Percentiles rank a stretch among this genome's conserved stretches.
These are phyloP conservation scores for Palythoa caribaeorum DNA, from an alignment of 92 coral and sea anemone genomes.

Conservation along the genomic window DNA sequence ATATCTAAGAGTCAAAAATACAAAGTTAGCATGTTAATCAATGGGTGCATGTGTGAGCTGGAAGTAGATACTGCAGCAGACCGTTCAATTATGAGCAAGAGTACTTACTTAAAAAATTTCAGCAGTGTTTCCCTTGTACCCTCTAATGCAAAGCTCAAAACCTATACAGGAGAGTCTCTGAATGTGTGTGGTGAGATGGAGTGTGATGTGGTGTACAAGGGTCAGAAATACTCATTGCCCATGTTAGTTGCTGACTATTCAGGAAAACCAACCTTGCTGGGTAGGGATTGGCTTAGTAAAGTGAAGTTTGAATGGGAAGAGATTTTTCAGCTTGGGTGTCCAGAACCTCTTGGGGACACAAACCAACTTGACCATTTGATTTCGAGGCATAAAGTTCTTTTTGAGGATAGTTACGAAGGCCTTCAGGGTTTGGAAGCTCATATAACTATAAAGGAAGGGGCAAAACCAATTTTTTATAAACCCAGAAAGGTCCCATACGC, in stretches of 20 bases:
- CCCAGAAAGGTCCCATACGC: conserved; percentile 37
- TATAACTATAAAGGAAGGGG: conserved; percentile 23
- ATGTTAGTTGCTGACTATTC: conserved; percentile 54
- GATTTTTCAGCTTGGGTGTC: conserved; percentile 36
- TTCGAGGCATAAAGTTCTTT: conserved; percentile 33
- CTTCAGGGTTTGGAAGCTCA: conserved; percentile 56
- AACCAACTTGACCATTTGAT: conserved; percentile 36
- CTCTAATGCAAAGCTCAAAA: conserved; percentile 46
- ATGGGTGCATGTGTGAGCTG: conserved; percentile 56
- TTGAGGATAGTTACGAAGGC: conserved; percentile 55
- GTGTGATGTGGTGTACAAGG: conserved; percentile 51
- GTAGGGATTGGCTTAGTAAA: conserved; percentile 54
- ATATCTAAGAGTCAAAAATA: conserved; percentile 17
- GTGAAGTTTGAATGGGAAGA: conserved; percentile 56
- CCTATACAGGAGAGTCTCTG: conserved; percentile 63
- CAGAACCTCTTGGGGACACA: conserved; percentile 14
- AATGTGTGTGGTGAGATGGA: conserved; percentile 61
- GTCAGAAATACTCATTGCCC: conserved; percentile 48
- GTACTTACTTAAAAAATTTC: conserved; percentile 56
- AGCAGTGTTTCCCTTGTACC: conserved; percentile 49
- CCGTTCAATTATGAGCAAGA: conserved; percentile 64
- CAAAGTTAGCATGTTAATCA: conserved; percentile 24
- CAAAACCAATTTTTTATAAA: conserved; percentile 10
- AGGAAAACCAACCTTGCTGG: conserved; percentile 60
- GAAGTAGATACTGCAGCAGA: conserved; percentile 71